Base-by-base conservation (phyloP, 2,888 invertebrate species). In the Andrena dorsata region DNA sequence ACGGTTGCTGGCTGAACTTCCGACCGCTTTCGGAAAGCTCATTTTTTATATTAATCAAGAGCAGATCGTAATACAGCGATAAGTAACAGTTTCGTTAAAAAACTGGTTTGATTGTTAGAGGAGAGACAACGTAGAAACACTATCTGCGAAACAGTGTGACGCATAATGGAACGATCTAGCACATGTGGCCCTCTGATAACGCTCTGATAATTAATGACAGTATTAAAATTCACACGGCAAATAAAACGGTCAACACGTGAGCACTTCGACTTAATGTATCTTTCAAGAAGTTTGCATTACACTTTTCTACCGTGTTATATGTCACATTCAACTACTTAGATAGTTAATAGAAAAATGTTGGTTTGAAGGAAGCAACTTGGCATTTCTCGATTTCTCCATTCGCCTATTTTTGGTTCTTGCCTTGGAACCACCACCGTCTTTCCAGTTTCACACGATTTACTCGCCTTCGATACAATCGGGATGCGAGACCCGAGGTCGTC, bases 111-210 rank as follows among this genome's bases (percentile, higher is more conserved):
- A 10, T 56, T 30, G 23, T 64, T 56, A 5, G 20, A 0, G 32
- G 13, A 56, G n/a, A 49, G 23, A n/a, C 47, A 28, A 41, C 28
- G 63, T 2, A 28, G 49, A 13, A 35, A 64, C 16, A 2, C 16
- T 64, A 28, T 30, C 49, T 32, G n/a, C 10, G 26, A 30, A 10
- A 30, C 0, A 32, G 20, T 10, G 7, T 71, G 71, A 75, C 61
- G 23, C 66, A 72, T 26, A 20, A 30, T 32, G 60, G 23, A 68
- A 28, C 16, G 28, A 68, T 69, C 47, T 51, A 51, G n/a, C 68
- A 82, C 49, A 76, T 80, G 65, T 69, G 51, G 28, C 47, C 7
- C 65, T 23, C 49, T 70, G 84, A 86, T 86, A 84, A 86, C 69
- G 8, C 23, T 1, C 26, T 80, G 86, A 86, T 86, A 86, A 86